Conservation (phyloP, 37 sponge, comb jelly and placozoan species). For the Dysidea cf. avara region DNA sequence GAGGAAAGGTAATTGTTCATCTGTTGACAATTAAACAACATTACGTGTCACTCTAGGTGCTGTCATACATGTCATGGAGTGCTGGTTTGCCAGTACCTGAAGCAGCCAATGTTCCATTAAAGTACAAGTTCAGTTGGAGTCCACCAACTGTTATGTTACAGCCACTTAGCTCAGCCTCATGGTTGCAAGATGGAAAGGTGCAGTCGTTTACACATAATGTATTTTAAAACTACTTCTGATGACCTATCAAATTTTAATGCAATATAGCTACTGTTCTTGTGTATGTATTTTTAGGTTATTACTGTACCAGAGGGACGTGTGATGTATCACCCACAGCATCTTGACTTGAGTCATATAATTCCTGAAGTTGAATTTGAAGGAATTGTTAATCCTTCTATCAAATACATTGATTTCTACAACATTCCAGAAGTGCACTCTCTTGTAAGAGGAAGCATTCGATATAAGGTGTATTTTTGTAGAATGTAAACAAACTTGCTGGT, state of each 20-base stretch:
- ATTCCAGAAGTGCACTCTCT: slow-evolving; percentile 73
- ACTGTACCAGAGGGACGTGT: too few relatives aligned
- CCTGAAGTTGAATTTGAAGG: slow-evolving; percentile 87
- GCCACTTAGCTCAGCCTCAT: slow-evolving; percentile 65
- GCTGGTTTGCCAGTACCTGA: slow-evolving; percentile 93
- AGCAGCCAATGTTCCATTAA: slow-evolving; percentile 81
- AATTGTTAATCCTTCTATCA: slow-evolving; percentile 83
- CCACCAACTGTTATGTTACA: slow-evolving; percentile 78
- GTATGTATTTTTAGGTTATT: too few relatives aligned
- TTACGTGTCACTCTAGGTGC: slow-evolving; percentile 37
- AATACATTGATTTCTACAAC: slow-evolving; percentile 74
- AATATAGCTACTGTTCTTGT: too few relatives aligned
- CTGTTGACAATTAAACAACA: neutral
- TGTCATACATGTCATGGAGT: slow-evolving; percentile 79
- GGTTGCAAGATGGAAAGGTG: slow-evolving; percentile 76
- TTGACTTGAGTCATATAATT: too few relatives aligned
- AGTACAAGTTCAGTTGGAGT: slow-evolving; percentile 98
- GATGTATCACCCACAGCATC: too few relatives aligned
- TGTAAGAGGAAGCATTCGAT: slow-evolving; percentile 83
- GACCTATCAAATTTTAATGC: too few relatives aligned
- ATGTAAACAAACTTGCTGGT: too few relatives aligned
- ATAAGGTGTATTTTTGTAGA: slow-evolving; percentile 58
- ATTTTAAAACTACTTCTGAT: too few relatives aligned
- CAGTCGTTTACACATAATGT: neutral
- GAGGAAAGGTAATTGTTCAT: slow-evolving; percentile 94